phyloP scores from a whole-genome alignment of 2,113 vertebrate genomes.

The Crocuta crocuta region DNA sequence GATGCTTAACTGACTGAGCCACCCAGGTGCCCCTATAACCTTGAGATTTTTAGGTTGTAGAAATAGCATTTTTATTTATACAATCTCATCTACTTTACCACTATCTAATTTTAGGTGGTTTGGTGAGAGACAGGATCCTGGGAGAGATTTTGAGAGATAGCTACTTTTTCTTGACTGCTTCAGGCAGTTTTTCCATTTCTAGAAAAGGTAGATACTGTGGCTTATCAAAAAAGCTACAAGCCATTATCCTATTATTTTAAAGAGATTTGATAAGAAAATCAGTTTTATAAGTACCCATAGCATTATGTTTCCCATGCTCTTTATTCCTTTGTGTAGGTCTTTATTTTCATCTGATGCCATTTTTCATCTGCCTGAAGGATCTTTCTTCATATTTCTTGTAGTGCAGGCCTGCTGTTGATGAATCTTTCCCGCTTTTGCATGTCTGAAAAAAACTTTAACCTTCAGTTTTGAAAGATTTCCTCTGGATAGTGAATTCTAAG shows the following conservation, averaged over 20 bases:
- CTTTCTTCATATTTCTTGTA: not conserved
- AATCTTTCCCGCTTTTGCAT: not conserved
- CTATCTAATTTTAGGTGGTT: not conserved
- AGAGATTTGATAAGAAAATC: not conserved
- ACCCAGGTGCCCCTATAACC: too few relatives aligned
- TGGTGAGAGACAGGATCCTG: not conserved
- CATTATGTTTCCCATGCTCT: not conserved
- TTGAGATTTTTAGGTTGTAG: not conserved
- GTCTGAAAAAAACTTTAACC: not conserved
- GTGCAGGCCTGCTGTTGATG: not conserved
- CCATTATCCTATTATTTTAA: not conserved
- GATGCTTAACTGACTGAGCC: too few relatives aligned
- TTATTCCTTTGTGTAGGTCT: not conserved
- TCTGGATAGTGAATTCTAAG: slow-evolving; percentile 24
- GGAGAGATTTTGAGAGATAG: not conserved
- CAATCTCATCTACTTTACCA: not conserved
- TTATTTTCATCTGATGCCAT: not conserved
- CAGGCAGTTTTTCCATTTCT: not conserved
- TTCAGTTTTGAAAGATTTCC: not conserved
- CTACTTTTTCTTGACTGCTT: not conserved
- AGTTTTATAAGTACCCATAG: not conserved
- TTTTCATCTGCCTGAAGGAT: not conserved
- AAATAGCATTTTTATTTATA: not conserved
- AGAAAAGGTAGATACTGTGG: not conserved
- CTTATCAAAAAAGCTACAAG: not conserved